Evolutionary conservation across 1,140 invertebrate species (phyloP), one percentile per base, ranked within the genome.

Genomic region (Hycleus phaleratus): DNA sequence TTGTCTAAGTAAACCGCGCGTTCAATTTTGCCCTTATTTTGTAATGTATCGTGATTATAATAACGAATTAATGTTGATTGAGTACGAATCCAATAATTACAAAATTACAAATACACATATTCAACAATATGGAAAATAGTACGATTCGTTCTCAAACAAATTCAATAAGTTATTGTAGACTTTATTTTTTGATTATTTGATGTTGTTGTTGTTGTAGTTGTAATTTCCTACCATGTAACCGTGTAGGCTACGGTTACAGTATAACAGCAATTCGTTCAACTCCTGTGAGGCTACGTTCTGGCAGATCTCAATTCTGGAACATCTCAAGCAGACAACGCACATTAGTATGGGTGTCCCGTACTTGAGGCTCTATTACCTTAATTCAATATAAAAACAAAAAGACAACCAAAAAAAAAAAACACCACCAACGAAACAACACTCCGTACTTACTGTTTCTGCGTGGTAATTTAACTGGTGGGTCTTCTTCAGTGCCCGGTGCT

Each of bases 301-400:
- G 69, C 60, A 58, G 69, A 66, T 66, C 65, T 69, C 64, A 66
- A 54, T 69, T 74, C 72, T 74, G 72, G 66, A 74, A 74, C 72
- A 74, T 72, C 72, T 71, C 71, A 74, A 74, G 70, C 71, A 73
- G 71, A 70, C 64, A 71, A 66, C 68, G 9, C 65, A 68, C 64
- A 71, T 71, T 71, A 70, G 68, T 70, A 65, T 65, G 55, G 61
- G 52, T 60, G 59, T 63, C 49, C 62, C 51, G 38, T 58, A 55
- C 58, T 59, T 64, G 55, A 62, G 43, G 49, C 52, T 61, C 45
- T 58, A 62, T 49, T 25, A 65, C 61, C 45, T 63, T 61, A 52
- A 51, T 63, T 56, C 32, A 55, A 55, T 39, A 39, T 32, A 26
- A 12, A 45, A 49, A 25, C 38, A 64, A 51, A 49, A 49, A 43